phyloP scores from a whole-genome alignment of 2,113 vertebrate species.

The Caranx melampygus region DNA sequence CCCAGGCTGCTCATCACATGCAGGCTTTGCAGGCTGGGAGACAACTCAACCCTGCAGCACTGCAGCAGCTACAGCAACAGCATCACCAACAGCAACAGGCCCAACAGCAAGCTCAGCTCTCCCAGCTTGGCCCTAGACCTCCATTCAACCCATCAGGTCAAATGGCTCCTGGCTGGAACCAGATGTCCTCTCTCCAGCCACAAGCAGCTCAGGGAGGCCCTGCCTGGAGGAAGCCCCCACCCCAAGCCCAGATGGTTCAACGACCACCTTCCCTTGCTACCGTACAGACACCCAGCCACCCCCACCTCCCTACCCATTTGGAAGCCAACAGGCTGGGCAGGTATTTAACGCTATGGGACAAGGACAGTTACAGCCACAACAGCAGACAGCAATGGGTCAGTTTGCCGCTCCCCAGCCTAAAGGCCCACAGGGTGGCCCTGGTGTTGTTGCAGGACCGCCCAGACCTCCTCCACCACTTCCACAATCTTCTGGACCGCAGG shows the following conservation, averaged over 20 bases:
- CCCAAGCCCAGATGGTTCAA: constrained; percentile 88
- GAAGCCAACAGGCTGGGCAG: constrained; percentile 97
- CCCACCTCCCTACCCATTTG: constrained; percentile 98
- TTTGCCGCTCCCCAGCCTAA: constrained; percentile 96
- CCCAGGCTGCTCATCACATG: constrained; percentile 93
- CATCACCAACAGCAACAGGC: constrained; percentile 86
- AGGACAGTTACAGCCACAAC: constrained; percentile 86
- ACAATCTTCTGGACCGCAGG: constrained; percentile 88
- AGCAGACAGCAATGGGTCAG: constrained; percentile 91
- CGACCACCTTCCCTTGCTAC: constrained; percentile 93
- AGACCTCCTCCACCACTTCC: constrained; percentile 90
- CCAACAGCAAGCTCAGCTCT: constrained; percentile 81
- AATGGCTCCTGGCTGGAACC: constrained; percentile 96
- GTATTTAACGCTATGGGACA: constrained; percentile 81
- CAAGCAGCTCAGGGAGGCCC: constrained; percentile 89
- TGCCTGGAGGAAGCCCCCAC: constrained; percentile 93
- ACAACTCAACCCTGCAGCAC: constrained; percentile 90
- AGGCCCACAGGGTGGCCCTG: constrained; percentile 89
- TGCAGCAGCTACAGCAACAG: constrained; percentile 91
- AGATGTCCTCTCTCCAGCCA: constrained; percentile 91
- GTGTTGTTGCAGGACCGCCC: constrained; percentile 81
- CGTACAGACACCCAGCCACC: constrained; percentile 96
- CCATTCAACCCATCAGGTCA: constrained; percentile 92
- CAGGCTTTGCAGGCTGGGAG: constrained; percentile 90
- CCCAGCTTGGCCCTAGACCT: constrained; percentile 87